These are phyloP conservation scores for Calephelis virginiensis DNA, from an alignment of 1,140 invertebrate species.

Conservation along the genomic window DNA sequence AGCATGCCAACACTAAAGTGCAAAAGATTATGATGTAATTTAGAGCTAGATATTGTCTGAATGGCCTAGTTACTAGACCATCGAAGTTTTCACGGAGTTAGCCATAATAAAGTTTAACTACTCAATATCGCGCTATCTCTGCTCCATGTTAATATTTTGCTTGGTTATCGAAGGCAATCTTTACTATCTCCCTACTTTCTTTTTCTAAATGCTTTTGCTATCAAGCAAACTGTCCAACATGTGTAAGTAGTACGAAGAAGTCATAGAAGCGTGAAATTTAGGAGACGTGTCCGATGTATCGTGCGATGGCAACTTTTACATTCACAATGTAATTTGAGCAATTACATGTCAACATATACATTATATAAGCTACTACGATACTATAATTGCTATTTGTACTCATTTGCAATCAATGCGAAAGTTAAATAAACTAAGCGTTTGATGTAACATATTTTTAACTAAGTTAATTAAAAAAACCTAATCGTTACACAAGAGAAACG, in stretches of 20 bases:
- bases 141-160: too few species aligned
- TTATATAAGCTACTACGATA: background rate
- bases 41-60: too few species aligned
- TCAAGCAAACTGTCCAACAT: constrained; percentile 1
- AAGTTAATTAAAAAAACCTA: too few species aligned
- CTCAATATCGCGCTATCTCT: too few species aligned
- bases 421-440: background rate
- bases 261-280: constrained; percentile 13
- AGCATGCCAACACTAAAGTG: too few species aligned
- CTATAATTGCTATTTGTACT: background rate
- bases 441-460: too few species aligned
- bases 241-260: constrained; percentile 11
- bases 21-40: too few species aligned
- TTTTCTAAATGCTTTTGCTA: background rate
- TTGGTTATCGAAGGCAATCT: too few species aligned
- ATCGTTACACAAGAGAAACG: too few species aligned
- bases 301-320: constrained; percentile 6
- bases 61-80: too few species aligned
- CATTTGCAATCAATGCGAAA: constrained; percentile 16
- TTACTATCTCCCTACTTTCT: background rate
- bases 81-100: too few species aligned
- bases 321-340: constrained; percentile 10
- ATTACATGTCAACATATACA: constrained; percentile 1
- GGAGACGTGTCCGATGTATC: constrained; percentile 11
- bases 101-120: too few species aligned